These are phyloP conservation scores for Ferdinandea cuprea DNA, from an alignment of 2,888 invertebrate genomes.

Conservation along the genomic window DNA sequence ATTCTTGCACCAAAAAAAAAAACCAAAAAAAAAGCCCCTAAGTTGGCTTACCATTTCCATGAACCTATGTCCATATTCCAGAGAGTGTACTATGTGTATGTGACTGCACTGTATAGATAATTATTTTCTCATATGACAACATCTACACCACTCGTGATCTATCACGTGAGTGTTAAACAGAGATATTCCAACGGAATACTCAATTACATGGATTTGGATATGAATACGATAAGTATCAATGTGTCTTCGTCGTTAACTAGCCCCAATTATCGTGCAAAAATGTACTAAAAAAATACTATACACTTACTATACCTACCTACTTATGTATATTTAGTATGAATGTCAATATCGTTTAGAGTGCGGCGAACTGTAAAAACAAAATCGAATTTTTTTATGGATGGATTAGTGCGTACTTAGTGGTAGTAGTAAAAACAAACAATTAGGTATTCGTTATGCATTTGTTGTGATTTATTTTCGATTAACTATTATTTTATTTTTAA, in stretches of 20 bases:
- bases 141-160: constrained; percentile 26
- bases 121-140: constrained; percentile 8
- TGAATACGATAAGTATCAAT: constrained; percentile 7
- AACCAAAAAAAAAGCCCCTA: constrained; percentile 35
- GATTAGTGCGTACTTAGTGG: background rate
- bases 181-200: constrained; percentile 42
- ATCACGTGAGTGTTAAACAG: constrained; percentile 23
- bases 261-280: constrained; percentile 21
- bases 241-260: constrained; percentile 11
- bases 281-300: background rate
- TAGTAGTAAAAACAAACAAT: background rate
- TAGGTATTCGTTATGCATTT: background rate
- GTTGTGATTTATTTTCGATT: constrained; percentile 19
- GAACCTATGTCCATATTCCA: constrained; percentile 16
- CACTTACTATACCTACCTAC: too few species aligned
- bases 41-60: constrained; percentile 35
- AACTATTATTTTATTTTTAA: constrained; percentile 4
- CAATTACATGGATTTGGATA: constrained; percentile 28
- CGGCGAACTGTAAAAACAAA: constrained; percentile 6
- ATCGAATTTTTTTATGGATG: background rate
- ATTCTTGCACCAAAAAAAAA: background rate
- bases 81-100: background rate
- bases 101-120: constrained; percentile 5
- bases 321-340: too few species aligned
- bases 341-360: constrained; percentile 24